Base-by-base conservation (phyloP, 2,888 invertebrate species). In the Beris morrisii region DNA sequence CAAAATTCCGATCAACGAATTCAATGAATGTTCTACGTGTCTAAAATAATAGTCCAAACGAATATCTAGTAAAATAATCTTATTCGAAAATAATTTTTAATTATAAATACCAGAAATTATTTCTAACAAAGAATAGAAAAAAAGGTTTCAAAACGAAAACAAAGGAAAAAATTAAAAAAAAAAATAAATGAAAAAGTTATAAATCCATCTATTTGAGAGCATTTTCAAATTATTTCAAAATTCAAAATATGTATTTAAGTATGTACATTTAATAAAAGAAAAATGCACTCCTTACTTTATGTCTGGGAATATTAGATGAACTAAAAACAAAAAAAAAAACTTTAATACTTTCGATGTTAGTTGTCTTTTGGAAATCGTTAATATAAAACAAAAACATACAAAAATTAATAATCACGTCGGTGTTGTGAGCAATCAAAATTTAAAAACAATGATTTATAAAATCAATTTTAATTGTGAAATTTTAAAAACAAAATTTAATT, bases 301-400 rank as follows among this genome's bases (percentile, higher is more conserved):
- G 38, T 38, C 72, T 67, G 66, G 69, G 59, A 72, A 58, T 64
- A 22, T 22, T 22, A 65, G 58, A 70, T 64, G 65, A 59, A 53
- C 53, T 31, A 12, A 48, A 48, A 48, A 48, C 72, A 72, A 73
- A 78, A 48, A 48, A 72, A 72, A 73, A 78, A 38, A 38, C 5
- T 38, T 38, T 75, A 77, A 79, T 78, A 78, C 78, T 79, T 79
- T 79, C 77, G 79, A 78, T 79, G 79, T 79, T 79, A 79, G 78
- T 75, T 77, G 79, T 79, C 78, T 79, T 79, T 79, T 79, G 78
- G 75, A 76, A 69, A 76, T 77, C 77, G 74, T 75, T 74, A 73
- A 76, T 74, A 71, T 69, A 74, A 71, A 73, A 72, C 69, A 69
- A 70, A 69, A 38, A 5, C 68, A 67, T 66, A 67, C 73, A 69